Base-by-base conservation (phyloP, 2,113 vertebrate species). In the Naja naja region DNA sequence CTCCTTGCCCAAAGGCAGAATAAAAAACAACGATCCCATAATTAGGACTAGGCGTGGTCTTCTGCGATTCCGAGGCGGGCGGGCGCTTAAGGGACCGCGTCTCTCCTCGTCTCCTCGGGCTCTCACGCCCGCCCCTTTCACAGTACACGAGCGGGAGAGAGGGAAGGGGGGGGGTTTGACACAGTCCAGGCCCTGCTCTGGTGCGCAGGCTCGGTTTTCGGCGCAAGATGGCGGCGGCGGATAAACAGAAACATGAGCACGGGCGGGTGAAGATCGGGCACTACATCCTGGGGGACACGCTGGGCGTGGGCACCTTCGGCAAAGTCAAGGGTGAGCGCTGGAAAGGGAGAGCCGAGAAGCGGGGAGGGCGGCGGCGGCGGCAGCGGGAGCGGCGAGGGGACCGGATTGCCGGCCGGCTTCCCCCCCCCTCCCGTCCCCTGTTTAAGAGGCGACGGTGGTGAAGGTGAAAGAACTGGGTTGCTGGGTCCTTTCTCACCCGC, bases 211-310 rank as follows among this genome's bases (percentile, higher is more conserved):
- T 97, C 98, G 97, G 98, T 95, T 97, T 97, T 97, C 97, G 98
- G 98, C 97, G 98, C 96, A 99, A 99, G 98, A 99, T 99, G 99
- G 98, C 99, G 98, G 98, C 98, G 97, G 98, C 98, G 97, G 99
- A 99, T 96, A 99, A 99, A 98, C 97, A 98, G 96, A 99, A 99
- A 95, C 98, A 99, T 96, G 99, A 99, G 97, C 98, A 99, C 98
- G 99, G 99, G 95, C 98, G 99, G 96, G 98, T 99, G 95, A 99
- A 99, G 98, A 99, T 99, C 2, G 99, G 99, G 93, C 99, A 99
- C 93, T 99, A 99, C 91, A 99, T 99, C 92, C 95, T 99, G 55
- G 99, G 99, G 10, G 99, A 99, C 94, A 99, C 99, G 30, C 98
- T 99, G 6, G 99, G 99, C 60, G 99, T 99, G 88, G 99, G 99